Evolutionary conservation across 2,888 invertebrate genomes (phyloP).

Genomic region (Polydrusus pterygomalis): DNA sequence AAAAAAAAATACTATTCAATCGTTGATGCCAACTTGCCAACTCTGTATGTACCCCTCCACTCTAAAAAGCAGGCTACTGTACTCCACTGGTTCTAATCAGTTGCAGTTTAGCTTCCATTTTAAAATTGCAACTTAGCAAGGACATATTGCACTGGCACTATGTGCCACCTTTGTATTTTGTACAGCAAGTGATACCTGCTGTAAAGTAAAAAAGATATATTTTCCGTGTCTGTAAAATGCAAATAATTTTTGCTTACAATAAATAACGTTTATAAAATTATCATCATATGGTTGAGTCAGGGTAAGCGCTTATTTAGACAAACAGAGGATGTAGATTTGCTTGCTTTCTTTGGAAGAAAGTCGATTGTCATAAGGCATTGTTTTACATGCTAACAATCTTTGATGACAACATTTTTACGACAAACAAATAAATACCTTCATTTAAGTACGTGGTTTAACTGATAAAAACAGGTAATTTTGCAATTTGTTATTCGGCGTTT

Average conservation of each 20-base stretch:
- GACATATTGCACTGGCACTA: neutral
- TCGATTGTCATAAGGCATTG: conserved; percentile 14
- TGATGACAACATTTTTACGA: conserved; percentile 23
- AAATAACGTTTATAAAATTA: neutral
- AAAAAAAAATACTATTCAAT: too few relatives aligned
- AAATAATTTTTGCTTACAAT: too few relatives aligned
- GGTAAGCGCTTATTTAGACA: conserved; percentile 12
- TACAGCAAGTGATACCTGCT: neutral
- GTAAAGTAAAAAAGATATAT: too few relatives aligned
- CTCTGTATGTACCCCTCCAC: too few relatives aligned
- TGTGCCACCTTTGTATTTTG: neutral
- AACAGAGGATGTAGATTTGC: conserved; percentile 1
- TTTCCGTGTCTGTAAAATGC: neutral
- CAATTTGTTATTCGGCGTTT: neutral
- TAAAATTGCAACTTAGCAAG: neutral
- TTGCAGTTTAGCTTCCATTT: neutral
- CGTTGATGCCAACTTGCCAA: too few relatives aligned
- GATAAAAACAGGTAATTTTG: neutral
- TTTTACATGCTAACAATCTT: conserved; percentile 11
- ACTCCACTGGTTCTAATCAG: too few relatives aligned
- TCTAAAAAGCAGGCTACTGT: too few relatives aligned
- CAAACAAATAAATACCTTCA: conserved; percentile 12
- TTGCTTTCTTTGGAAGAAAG: conserved; percentile 23
- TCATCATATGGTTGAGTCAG: neutral
- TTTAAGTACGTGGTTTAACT: conserved; percentile 13